A percentile compares a stretch with the other conserved stretches of the same genome.
Conservation (phyloP, 2,113 vertebrate genomes). For the Dendropsophus ebraccatus region DNA sequence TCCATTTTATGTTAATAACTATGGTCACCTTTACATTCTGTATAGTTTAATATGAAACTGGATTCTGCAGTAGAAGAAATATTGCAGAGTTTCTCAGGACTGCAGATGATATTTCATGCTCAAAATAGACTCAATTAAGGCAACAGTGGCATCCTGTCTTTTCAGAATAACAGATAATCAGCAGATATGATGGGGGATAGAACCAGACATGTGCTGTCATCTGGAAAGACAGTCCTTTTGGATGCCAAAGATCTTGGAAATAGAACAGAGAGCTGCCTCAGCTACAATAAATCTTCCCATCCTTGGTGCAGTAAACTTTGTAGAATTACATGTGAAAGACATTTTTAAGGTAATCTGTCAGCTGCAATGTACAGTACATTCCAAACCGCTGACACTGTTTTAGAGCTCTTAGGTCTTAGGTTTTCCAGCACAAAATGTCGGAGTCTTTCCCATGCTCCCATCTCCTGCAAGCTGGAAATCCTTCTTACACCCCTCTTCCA, state of each 20-base stretch:
- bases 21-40: neutral
- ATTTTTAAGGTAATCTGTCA: too few species aligned
- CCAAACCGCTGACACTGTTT: too few species aligned
- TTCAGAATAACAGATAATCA: constrained; percentile 13
- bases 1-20: neutral
- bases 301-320: neutral
- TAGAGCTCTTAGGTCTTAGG: too few species aligned
- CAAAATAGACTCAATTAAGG: constrained; percentile 10
- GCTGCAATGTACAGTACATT: too few species aligned
- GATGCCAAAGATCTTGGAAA: neutral
- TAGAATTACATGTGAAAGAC: neutral
- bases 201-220: constrained; percentile 3
- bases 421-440: too few species aligned
- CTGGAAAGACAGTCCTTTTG: neutral
- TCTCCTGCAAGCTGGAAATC: too few species aligned
- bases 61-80: neutral
- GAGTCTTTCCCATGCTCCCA: too few species aligned
- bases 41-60: neutral
- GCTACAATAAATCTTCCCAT: neutral
- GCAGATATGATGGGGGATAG: neutral
- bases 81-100: neutral
- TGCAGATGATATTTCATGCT: neutral
- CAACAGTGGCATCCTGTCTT: constrained; percentile 6
- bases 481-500: too few species aligned
- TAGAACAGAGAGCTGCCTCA: neutral